Base-by-base conservation (phyloP, 2,797 vertebrate species). In the Holocentrus rufus region DNA sequence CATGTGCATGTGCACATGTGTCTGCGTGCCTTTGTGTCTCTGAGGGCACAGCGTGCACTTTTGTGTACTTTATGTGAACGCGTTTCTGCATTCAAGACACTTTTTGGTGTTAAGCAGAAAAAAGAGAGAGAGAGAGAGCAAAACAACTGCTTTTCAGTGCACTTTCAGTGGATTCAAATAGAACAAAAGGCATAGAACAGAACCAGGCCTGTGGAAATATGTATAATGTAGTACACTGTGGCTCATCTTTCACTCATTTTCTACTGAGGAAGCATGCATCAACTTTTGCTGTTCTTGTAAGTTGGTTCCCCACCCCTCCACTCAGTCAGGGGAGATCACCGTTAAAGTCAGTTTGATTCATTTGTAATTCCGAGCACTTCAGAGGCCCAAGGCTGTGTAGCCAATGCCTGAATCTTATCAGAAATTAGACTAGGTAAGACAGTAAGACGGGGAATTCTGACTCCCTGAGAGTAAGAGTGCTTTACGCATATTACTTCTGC, bases 351-450 rank as follows among this genome's bases (percentile, higher is more conserved):
- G 77, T 77, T 44, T 36, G 46, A 84, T 77, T 89, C 62, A 85
- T 91, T 90, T 88, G 81, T 79, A 81, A 90, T 89, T 86, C 83
- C 77, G 76, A 84, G 78, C 83, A 82, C 81, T 87, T 82, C 56
- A 66, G 66, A 81, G 71, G 77, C 70, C 57, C 58, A 68, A 61
- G 63, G 83, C 71, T 84, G 70, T 80, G 74, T 65, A 68, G 80
- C 76, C 71, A 68, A 25, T 61, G 79, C 44, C 63, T 79, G 62
- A 79, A 85, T 61, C 76, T 74, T 73, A 84, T 82, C 77, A 89
- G 74, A 83, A 88, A 89, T 85, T 85, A 76, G 72, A 82, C 60
- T 79, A 65, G 31, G 75, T 81, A 65, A 81, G 70, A 81, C 72
- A 72, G 79, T 64, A 54, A 67, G 31, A 58, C 14, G 53, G 82